These are phyloP conservation scores for Linnaemya vulpina DNA, from an alignment of 2,888 invertebrate species.

Conservation along the genomic window DNA sequence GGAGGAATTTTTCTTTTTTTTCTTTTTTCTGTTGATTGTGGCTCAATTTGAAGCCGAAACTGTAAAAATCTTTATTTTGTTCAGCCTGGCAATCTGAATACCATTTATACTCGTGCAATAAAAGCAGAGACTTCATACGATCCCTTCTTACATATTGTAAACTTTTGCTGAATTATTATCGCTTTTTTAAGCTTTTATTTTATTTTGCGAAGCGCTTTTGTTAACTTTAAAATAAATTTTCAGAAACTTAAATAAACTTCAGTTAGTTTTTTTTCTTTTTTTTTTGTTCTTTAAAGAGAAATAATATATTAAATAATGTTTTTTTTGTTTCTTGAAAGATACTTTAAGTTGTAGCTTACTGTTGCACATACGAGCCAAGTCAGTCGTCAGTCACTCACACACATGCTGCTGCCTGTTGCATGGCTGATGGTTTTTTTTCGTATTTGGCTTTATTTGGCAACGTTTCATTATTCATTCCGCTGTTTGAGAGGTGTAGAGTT, in stretches of 20 bases:
- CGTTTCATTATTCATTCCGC: slow-evolving; percentile 69
- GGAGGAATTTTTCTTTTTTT: no score
- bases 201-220: slow-evolving; percentile 56
- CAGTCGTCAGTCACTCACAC: slow-evolving; percentile 6
- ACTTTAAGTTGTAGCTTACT: slow-evolving; percentile 48
- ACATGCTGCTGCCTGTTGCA: slow-evolving; percentile 37
- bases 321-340: slow-evolving; percentile 35
- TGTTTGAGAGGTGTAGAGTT: slow-evolving; percentile 42
- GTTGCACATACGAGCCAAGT: slow-evolving; percentile 28
- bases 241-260: slow-evolving; percentile 46
- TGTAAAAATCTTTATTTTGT: slow-evolving; percentile 35
- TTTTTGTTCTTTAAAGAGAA: slow-evolving; percentile 1
- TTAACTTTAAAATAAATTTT: slow-evolving; percentile 67
- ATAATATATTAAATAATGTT: slow-evolving; percentile 32
- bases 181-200: slow-evolving; percentile 45
- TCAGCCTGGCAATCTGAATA: slow-evolving; percentile 53
- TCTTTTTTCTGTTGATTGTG: slow-evolving; percentile 19
- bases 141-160: slow-evolving; percentile 64
- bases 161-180: slow-evolving; percentile 71
- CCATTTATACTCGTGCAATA: slow-evolving; percentile 61
- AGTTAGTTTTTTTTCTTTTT: slow-evolving; percentile 16
- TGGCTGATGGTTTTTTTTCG: slow-evolving; percentile 9
- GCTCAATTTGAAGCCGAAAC: slow-evolving; percentile 42
- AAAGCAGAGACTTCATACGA: slow-evolving; percentile 58
- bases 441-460: slow-evolving; percentile 63